Evolutionary conservation across 2,113 vertebrate species (phyloP).

Genomic region (Charadrius vociferus): DNA sequence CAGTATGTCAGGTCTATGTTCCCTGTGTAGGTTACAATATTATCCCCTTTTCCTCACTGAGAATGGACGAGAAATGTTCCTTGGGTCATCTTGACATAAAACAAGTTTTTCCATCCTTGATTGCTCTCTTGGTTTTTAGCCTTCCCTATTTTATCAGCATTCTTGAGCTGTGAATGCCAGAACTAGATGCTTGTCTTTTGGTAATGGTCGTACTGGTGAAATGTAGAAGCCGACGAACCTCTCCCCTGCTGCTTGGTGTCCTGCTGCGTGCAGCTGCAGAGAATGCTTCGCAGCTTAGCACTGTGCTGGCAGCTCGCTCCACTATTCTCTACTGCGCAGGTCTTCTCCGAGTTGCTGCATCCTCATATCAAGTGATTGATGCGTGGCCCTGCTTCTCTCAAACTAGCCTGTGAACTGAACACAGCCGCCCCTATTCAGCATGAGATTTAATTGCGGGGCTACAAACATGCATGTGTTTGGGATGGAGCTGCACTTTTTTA

Average conservation of each 20-base stretch:
- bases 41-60: not conserved
- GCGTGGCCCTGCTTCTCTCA: not conserved
- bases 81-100: not conserved
- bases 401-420: not conserved
- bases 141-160: not conserved
- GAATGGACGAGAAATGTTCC: not conserved
- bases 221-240: not conserved
- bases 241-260: not conserved
- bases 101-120: not conserved
- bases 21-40: not conserved
- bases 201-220: not conserved
- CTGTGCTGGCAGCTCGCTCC: not conserved
- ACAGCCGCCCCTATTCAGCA: rapidly evolving
- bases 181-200: not conserved
- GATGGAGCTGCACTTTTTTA: not conserved
- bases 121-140: not conserved
- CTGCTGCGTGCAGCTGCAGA: not conserved
- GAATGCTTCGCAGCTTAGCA: not conserved
- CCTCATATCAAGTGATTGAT: not conserved
- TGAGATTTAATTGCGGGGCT: not conserved
- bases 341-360: not conserved
- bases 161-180: not conserved
- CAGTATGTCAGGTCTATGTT: not conserved
- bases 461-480: rapidly evolving
- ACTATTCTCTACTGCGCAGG: not conserved